Conservation (phyloP, 2,888 invertebrate genomes). For the Synergus gifuensis region DNA sequence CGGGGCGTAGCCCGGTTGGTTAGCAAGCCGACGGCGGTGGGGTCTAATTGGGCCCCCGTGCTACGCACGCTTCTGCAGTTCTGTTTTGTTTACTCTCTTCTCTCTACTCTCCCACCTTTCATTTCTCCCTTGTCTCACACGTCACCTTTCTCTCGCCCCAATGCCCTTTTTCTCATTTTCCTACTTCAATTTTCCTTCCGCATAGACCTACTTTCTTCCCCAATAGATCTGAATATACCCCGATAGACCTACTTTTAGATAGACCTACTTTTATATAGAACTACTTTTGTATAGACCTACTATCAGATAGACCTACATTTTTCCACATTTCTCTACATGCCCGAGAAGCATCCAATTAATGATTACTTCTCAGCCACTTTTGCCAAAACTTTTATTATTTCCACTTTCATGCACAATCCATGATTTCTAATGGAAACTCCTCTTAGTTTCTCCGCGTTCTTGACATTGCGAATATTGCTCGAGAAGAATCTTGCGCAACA, state of each 20-base stretch:
- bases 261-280: no score
- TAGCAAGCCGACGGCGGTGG: slow-evolving; percentile 70
- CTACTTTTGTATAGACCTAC: no score
- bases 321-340: no score
- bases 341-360: no score
- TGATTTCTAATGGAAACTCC: slow-evolving; percentile 9
- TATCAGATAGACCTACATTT: no score
- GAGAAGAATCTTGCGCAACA: slow-evolving; percentile 15
- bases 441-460: slow-evolving; percentile 15
- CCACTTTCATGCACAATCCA: not conserved
- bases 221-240: no score
- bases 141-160: slow-evolving; percentile 45
- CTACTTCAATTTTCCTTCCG: not conserved
- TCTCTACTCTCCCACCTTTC: slow-evolving; percentile 44
- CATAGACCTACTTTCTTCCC: slow-evolving; percentile 1
- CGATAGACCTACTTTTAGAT: no score
- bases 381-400: not conserved
- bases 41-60: slow-evolving; percentile 74
- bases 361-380: no score
- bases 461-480: slow-evolving; percentile 19
- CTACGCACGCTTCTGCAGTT: slow-evolving; percentile 66
- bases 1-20: slow-evolving; percentile 75
- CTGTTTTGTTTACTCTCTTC: slow-evolving; percentile 28
- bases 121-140: slow-evolving; percentile 43
- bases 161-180: slow-evolving; percentile 14